Conservation (phyloP, 2,797 vertebrate species). For the Naso thynnoides region DNA sequence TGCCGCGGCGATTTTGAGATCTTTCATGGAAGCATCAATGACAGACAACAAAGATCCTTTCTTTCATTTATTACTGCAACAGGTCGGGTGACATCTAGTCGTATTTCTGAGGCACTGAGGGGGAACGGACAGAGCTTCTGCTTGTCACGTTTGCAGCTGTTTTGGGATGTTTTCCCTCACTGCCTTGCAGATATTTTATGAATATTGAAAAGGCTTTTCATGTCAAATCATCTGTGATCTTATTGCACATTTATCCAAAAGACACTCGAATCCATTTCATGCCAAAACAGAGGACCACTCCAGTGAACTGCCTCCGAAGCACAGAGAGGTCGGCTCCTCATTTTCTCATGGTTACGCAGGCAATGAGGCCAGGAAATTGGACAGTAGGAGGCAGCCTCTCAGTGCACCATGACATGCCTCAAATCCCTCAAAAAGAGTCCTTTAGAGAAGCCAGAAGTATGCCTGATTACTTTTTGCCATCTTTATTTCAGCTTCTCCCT, state of each 20-base stretch:
- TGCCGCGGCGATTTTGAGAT: conserved; percentile 85
- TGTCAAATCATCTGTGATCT: conserved; percentile 16
- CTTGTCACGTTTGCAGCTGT: not conserved
- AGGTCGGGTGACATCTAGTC: conserved; percentile 30
- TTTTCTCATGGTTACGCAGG: conserved; percentile 79
- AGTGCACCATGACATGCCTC: conserved; percentile 60
- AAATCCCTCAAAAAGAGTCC: conserved; percentile 60
- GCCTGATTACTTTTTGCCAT: conserved; percentile 70
- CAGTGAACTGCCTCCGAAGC: conserved; percentile 56
- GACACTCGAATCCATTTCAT: conserved; percentile 46
- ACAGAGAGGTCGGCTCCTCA: conserved; percentile 59
- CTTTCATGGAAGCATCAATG: conserved; percentile 82
- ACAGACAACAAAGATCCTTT: conserved; percentile 80
- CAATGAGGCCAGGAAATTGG: conserved; percentile 80
- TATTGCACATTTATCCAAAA: conserved; percentile 25
- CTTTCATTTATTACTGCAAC: conserved; percentile 71
- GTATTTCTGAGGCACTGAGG: not conserved
- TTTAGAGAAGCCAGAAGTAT: conserved; percentile 57
- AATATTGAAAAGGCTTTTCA: conserved; percentile 20
- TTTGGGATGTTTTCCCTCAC: not conserved
- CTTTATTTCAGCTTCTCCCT: conserved; percentile 60
- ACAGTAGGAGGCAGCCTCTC: conserved; percentile 66
- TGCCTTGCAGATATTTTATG: conserved; percentile 8
- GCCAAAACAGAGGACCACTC: conserved; percentile 50
- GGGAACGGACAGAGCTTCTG: conserved; percentile 4